Evolutionary conservation across 2,888 invertebrate genomes (phyloP), one percentile per base, ranked within the genome.

Genomic region (Epinotia brunnichana): DNA sequence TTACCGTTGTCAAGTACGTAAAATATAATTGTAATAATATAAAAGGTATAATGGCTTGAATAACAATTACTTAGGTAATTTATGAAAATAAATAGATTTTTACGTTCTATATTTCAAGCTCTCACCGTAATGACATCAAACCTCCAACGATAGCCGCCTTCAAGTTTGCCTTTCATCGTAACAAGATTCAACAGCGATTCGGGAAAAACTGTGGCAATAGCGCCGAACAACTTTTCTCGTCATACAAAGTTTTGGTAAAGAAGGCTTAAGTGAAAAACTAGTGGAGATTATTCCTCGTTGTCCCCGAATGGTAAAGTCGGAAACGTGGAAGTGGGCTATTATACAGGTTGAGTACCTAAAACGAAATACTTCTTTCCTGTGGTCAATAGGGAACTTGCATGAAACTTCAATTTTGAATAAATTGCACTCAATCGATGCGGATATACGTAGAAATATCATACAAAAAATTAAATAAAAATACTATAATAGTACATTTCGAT

Each of bases 211-310:
- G 66, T 48, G 54, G 51, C 68, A 68, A 69, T 61, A 69, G 68
- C 60, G 54, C 41, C 44, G 11, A 35, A 54, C 24, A 74, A 75
- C 72, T 75, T 86, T 82, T 70, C 78, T 80, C 80, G 82, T 84
- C 83, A 79, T 84, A 80, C 82, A 84, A 86, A 85, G 85, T 85
- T 77, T 64, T 68, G 67, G 67, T 62, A 76, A 76, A 78, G 76
- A 76, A 77, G 72, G 74, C 77, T 77, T 82, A 85, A 87, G 83
- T 85, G 82, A 85, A 85, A 86, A 87, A 86, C 82, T 84, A 84
- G 72, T 74, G 74, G 74, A 69, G 73, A 79, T 77, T 74, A 76
- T 56, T 63, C 63, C 48, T 39, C 76, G 78, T 79, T 81, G 80
- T 79, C 75, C 76, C 76, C 74, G 74, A 73, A 68, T 39, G 66